Percentiles rank a stretch among this genome's conserved stretches.
These are phyloP conservation scores for Oreortyx pictus DNA, from an alignment of 2,797 vertebrate species.

Conservation along the genomic window DNA sequence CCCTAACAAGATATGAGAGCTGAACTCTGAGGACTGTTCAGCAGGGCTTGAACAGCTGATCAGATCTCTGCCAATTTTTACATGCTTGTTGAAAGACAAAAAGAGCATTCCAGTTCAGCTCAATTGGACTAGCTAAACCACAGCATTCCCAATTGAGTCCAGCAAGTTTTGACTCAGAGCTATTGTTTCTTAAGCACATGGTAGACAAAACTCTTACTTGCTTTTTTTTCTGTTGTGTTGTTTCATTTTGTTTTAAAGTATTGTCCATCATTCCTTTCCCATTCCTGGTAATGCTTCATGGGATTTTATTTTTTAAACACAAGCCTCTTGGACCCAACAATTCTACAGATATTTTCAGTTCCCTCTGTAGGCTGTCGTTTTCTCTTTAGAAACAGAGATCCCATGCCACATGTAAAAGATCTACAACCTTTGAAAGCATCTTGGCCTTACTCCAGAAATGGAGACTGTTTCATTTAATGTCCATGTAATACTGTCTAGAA, in stretches of 20 bases:
- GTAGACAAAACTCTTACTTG: conserved; percentile 32
- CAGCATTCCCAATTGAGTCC: conserved; percentile 29
- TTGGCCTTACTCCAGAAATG: conserved; percentile 8
- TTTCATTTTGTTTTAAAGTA: conserved; percentile 10
- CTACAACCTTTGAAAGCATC: neutral
- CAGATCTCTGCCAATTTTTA: conserved; percentile 42
- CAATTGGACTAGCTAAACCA: conserved; percentile 40
- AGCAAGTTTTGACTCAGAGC: conserved; percentile 23
- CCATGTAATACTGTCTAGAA: neutral
- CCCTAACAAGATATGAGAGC: neutral
- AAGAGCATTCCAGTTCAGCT: conserved; percentile 50
- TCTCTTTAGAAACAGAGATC: neutral
- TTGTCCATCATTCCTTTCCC: neutral
- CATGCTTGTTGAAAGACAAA: conserved; percentile 33
- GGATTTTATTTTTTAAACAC: conserved; percentile 17
- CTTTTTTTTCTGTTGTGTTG: neutral
- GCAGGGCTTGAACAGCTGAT: conserved; percentile 48
- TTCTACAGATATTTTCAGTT: neutral
- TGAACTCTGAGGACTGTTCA: neutral
- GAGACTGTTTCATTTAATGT: neutral
- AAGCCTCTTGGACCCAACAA: neutral
- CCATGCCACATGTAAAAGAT: neutral
- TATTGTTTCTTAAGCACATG: conserved; percentile 41
- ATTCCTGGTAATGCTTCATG: neutral
- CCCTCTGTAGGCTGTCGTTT: neutral